These are phyloP conservation scores for Hemaris fuciformis DNA, from an alignment of 2,888 invertebrate species.

Conservation along the genomic window DNA sequence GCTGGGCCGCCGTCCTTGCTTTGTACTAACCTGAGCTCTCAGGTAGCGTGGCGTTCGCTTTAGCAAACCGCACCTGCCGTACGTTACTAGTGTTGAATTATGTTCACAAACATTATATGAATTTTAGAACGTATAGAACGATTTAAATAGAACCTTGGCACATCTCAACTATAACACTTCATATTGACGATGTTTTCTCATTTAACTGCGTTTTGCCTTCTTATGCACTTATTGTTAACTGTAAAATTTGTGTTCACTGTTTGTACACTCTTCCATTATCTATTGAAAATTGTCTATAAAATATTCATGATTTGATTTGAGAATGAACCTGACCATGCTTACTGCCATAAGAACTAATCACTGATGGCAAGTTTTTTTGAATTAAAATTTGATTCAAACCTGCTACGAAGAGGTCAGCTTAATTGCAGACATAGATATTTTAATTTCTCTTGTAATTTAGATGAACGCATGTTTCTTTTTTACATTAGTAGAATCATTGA, in stretches of 20 bases:
- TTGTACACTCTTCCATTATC: too few species aligned
- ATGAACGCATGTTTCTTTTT: not conserved
- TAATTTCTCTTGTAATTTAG: not conserved
- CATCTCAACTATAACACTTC: not conserved
- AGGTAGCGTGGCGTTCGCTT: not conserved
- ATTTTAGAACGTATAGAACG: not conserved
- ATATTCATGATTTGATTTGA: too few species aligned
- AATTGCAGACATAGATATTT: not conserved
- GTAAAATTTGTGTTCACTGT: too few species aligned
- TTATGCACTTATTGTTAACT: too few species aligned
- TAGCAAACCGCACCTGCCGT: not conserved
- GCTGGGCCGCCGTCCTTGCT: slow-evolving; percentile 2
- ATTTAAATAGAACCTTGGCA: not conserved
- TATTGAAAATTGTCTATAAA: too few species aligned
- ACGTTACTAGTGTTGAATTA: not conserved
- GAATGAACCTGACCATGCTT: too few species aligned
- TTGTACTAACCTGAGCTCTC: not conserved
- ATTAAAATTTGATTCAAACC: not conserved
- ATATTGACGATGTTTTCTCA: too few species aligned
- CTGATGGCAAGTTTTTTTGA: not conserved
- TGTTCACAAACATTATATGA: not conserved
- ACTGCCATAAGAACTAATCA: too few species aligned
- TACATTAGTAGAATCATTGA: not conserved
- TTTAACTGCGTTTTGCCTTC: not conserved
- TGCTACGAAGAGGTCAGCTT: not conserved